Percentiles rank a stretch among this genome's conserved stretches.
Conservation (phyloP, 2,888 invertebrate genomes). For the Leuctra nigra region DNA sequence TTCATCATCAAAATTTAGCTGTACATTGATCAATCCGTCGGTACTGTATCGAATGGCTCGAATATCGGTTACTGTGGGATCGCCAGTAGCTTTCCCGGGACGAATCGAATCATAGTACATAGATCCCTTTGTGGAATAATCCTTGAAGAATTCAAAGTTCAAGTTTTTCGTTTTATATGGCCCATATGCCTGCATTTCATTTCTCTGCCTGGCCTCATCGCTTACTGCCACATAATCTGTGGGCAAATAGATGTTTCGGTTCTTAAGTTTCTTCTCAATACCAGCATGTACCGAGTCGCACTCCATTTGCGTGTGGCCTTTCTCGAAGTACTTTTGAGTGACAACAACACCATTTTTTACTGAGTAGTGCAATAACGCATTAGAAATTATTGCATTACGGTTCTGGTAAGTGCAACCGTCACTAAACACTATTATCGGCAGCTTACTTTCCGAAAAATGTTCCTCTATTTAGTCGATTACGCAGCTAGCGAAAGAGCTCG, state of each 20-base stretch:
- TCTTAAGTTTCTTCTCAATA: constrained; percentile 36
- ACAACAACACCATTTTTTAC: constrained; percentile 27
- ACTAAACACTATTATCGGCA: constrained; percentile 31
- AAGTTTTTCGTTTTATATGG: constrained; percentile 1
- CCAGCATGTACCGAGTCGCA: constrained; percentile 36
- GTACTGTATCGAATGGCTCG: constrained; percentile 26
- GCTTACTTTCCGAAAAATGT: constrained; percentile 15
- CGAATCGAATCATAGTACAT: constrained; percentile 26
- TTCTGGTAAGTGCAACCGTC: constrained; percentile 34
- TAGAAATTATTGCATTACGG: constrained; percentile 24
- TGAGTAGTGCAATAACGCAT: constrained; percentile 32
- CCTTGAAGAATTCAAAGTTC: not conserved
- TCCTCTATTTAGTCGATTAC: constrained; percentile 26
- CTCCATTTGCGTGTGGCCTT: constrained; percentile 30
- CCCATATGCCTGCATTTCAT: not conserved
- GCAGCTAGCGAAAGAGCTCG: constrained; percentile 31
- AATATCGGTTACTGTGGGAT: constrained; percentile 30
- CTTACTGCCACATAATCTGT: constrained; percentile 25
- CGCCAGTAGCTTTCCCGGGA: constrained; percentile 30
- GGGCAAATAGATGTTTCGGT: constrained; percentile 27
- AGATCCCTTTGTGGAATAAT: constrained; percentile 17
- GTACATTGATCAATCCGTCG: not conserved
- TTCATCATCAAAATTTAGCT: constrained; percentile 3
- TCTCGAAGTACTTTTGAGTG: not conserved
- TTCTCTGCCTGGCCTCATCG: constrained; percentile 24